A percentile compares a stretch with the other conserved stretches of the same genome.
These are phyloP conservation scores for Sinhomidia bicolor DNA, from an alignment of 2,888 invertebrate species.

Conservation along the genomic window DNA sequence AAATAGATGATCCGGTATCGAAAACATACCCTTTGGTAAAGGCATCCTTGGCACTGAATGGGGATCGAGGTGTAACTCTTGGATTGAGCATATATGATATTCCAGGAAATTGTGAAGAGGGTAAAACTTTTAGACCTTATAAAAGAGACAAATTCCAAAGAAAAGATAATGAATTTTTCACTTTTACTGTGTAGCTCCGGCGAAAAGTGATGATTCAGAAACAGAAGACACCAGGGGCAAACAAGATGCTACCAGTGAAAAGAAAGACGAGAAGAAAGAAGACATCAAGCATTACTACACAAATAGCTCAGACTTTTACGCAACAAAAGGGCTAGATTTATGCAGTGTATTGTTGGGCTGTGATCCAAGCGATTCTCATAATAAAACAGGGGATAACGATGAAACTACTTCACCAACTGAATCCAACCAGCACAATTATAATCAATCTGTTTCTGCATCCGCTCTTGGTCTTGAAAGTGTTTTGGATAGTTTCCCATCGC, in stretches of 20 bases:
- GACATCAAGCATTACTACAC: not conserved
- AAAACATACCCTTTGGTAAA: not conserved
- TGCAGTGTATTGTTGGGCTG: constrained; percentile 76
- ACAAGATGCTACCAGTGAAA: not conserved
- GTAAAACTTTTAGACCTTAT: too few species aligned
- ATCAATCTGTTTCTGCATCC: constrained; percentile 36
- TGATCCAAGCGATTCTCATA: constrained; percentile 41
- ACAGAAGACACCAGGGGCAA: constrained; percentile 20
- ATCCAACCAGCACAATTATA: not conserved
- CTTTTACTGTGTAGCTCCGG: constrained; percentile 31
- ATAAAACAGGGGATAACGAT: not conserved
- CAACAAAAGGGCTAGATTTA: constrained; percentile 77
- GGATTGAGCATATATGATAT: constrained; percentile 78
- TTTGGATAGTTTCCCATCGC: constrained; percentile 44
- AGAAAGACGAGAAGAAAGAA: not conserved
- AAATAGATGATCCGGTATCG: constrained; percentile 19
- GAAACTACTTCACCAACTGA: not conserved
- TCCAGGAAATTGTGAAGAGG: constrained; percentile 75
- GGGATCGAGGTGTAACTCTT: constrained; percentile 72
- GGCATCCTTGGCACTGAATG: constrained; percentile 74
- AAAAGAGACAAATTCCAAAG: not conserved
- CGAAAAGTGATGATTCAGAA: constrained; percentile 45
- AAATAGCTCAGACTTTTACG: constrained; percentile 63
- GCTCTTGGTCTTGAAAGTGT: constrained; percentile 63
- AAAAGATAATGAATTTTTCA: not conserved